These are phyloP conservation scores for Drosophila biarmipes DNA, from an alignment of 1,140 invertebrate species.

Conservation along the genomic window DNA sequence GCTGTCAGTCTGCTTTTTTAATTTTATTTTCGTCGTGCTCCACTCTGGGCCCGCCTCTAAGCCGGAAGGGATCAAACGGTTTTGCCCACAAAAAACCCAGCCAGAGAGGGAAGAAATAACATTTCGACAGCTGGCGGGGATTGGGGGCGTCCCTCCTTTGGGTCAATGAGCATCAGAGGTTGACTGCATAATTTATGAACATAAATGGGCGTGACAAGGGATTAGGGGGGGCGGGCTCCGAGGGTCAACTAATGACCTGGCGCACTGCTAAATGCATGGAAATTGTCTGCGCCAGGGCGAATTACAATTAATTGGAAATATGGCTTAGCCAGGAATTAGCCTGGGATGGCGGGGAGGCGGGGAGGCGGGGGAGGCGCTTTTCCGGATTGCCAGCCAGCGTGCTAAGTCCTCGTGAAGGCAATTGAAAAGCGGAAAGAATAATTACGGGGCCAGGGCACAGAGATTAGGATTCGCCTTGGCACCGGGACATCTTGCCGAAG, in stretches of 20 bases:
- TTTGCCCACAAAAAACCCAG: constrained; percentile 33
- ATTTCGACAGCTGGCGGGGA: constrained; percentile 36
- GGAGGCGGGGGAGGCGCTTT: too few relatives aligned
- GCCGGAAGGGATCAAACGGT: constrained; percentile 80
- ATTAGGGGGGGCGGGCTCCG: constrained; percentile 6
- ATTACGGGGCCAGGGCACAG: background rate
- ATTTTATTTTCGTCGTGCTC: constrained; percentile 70
- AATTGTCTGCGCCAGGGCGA: constrained; percentile 34
- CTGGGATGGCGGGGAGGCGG: too few relatives aligned
- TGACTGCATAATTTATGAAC: constrained; percentile 74
- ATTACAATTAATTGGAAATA: constrained; percentile 49
- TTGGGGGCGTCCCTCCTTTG: constrained; percentile 1
- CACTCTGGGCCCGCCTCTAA: constrained; percentile 66
- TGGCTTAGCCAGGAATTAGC: constrained; percentile 24
- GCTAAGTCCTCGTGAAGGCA: constrained; percentile 6
- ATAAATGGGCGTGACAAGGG: constrained; percentile 67
- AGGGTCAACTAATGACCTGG: constrained; percentile 50
- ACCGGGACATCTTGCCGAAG: too few relatives aligned
- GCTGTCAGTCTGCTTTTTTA: constrained; percentile 41
- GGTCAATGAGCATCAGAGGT: constrained; percentile 52
- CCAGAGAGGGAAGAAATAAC: constrained; percentile 49
- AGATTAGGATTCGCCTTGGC: background rate
- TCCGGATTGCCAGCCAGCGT: background rate
- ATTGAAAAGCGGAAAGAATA: constrained; percentile 1
- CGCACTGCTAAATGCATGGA: constrained; percentile 37